Percentiles rank a stretch among this genome's conserved stretches.
phyloP scores from a whole-genome alignment of 2,113 vertebrate genomes.

The Cichladusa arquata region DNA sequence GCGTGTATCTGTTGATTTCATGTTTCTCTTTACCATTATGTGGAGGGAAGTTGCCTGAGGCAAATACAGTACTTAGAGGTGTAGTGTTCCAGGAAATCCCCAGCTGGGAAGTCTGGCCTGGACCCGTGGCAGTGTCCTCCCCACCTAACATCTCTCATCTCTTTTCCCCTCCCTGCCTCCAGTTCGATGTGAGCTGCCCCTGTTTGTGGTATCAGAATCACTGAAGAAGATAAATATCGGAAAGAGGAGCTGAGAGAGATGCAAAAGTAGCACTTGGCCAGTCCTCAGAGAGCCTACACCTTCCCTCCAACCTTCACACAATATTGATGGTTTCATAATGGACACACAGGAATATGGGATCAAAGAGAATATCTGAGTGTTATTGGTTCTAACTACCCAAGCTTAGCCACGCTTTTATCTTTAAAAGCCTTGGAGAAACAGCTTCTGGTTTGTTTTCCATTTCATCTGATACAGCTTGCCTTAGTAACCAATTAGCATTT shows the following conservation, averaged over 20 bases:
- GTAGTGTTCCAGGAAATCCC: background rate
- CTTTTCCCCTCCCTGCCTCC: background rate
- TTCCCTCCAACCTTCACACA: background rate
- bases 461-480: conserved; percentile 20
- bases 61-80: conserved; percentile 41
- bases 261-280: background rate
- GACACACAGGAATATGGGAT: conserved; percentile 38
- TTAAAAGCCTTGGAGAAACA: conserved; percentile 62
- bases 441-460: conserved; percentile 49
- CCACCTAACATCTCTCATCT: background rate
- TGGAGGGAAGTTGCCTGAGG: conserved; percentile 17
- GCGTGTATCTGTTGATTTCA: background rate
- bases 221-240: background rate
- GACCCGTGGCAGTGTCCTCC: background rate
- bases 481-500: conserved; percentile 8
- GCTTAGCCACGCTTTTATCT: conserved; percentile 61
- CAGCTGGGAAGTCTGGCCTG: background rate
- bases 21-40: background rate
- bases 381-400: conserved; percentile 48
- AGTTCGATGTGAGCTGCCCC: background rate
- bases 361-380: conserved; percentile 49
- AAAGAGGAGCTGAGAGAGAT: background rate
- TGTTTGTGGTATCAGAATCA: conserved; percentile 4
- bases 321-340: conserved; percentile 40
- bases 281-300: conserved; percentile 7